Evolutionary conservation across 2,888 invertebrate genomes (phyloP).

Genomic region (Leptopilina drosophilae): DNA sequence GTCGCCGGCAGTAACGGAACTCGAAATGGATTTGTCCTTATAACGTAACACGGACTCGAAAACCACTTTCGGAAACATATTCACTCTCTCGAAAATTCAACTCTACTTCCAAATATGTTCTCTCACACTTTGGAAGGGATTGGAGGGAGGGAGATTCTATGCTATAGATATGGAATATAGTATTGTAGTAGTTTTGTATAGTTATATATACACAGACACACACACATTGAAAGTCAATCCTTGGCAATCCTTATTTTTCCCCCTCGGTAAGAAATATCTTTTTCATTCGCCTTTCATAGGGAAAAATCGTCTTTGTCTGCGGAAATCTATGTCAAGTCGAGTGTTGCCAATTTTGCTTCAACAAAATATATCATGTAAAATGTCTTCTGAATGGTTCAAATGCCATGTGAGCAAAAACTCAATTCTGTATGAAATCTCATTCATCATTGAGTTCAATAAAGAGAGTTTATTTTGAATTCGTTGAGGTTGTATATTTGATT

Average conservation of each 20-base stretch:
- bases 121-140: constrained; percentile 3
- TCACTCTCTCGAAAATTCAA: constrained; percentile 32
- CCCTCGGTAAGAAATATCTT: constrained; percentile 53
- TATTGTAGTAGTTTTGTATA: not conserved
- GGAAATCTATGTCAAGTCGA: not conserved
- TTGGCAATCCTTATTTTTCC: constrained; percentile 46
- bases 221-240: constrained; percentile 14
- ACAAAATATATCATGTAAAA: too few species aligned
- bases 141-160: too few species aligned
- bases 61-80: constrained; percentile 40
- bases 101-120: constrained; percentile 16
- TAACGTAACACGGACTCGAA: constrained; percentile 49
- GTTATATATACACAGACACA: too few species aligned
- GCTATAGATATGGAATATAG: too few species aligned
- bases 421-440: too few species aligned
- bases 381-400: too few species aligned
- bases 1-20: constrained; percentile 63
- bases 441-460: too few species aligned
- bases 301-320: not conserved
- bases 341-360: not conserved
- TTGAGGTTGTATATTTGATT: too few species aligned
- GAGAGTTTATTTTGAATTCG: too few species aligned
- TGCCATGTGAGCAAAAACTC: too few species aligned
- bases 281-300: not conserved
- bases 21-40: constrained; percentile 66